Evolutionary conservation across 2,113 vertebrate species (phyloP).

Genomic region (Nycticebus coucang): DNA sequence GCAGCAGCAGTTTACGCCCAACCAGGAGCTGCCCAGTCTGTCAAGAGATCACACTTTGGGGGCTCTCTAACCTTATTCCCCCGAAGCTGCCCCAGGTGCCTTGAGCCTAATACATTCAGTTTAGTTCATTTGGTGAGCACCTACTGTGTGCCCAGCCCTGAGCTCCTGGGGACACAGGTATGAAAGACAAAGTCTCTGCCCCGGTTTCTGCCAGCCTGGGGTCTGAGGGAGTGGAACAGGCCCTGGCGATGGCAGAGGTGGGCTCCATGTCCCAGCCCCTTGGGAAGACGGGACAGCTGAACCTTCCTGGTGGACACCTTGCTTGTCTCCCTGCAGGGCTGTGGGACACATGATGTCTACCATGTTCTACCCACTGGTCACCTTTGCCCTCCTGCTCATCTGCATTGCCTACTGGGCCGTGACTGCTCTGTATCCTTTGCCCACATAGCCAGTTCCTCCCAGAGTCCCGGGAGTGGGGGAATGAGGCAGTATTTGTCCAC

Average conservation of each 20-base stretch:
- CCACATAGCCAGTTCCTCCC: not conserved
- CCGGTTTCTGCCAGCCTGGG: not conserved
- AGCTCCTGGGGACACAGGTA: not conserved
- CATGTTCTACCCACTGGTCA: slow-evolving; percentile 90
- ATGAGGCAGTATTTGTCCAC: not conserved
- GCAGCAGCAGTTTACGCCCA: not conserved
- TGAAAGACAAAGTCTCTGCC: rapidly evolving
- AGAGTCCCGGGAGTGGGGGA: not conserved
- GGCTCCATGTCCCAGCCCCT: not conserved
- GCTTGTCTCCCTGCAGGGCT: slow-evolving; percentile 83
- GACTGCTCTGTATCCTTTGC: slow-evolving; percentile 93
- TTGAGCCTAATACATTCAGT: not conserved
- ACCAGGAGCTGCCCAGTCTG: not conserved
- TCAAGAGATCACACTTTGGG: not conserved
- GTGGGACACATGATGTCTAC: slow-evolving; percentile 91
- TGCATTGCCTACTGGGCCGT: slow-evolving; percentile 92
- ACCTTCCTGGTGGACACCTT: not conserved
- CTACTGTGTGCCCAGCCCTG: not conserved
- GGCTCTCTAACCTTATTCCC: not conserved
- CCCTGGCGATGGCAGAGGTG: not conserved
- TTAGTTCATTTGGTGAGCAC: not conserved
- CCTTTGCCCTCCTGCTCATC: slow-evolving; percentile 90
- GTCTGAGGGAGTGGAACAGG: not conserved
- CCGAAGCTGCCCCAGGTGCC: not conserved
- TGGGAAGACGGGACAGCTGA: not conserved